These are phyloP conservation scores for Amazonetta brasiliensis DNA, from an alignment of 2,797 vertebrate genomes.

Conservation along the genomic window DNA sequence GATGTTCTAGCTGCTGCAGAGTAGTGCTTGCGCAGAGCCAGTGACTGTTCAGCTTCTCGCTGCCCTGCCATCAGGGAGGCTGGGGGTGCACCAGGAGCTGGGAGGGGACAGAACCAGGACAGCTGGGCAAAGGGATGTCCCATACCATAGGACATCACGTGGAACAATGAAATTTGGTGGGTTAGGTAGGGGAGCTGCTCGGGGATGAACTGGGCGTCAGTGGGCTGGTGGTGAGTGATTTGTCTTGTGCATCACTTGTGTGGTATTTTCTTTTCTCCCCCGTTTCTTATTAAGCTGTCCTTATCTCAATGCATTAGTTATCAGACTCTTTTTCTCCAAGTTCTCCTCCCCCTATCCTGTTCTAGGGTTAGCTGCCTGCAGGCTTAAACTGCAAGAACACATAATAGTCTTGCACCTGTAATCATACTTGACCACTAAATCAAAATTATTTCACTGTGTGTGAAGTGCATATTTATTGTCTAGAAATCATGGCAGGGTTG, in stretches of 20 bases:
- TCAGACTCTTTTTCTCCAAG: too few species aligned
- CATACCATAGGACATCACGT: too few species aligned
- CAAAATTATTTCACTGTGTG: not conserved
- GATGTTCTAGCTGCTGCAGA: too few species aligned
- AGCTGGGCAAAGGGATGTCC: not conserved
- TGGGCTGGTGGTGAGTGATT: not conserved
- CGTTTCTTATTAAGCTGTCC: not conserved
- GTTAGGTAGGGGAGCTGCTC: not conserved
- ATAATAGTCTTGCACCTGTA: accelerated
- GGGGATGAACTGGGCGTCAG: not conserved
- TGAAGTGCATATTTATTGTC: not conserved
- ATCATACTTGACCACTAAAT: not conserved
- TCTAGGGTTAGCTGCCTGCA: too few species aligned
- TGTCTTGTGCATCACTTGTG: not conserved
- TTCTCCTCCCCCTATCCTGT: not conserved
- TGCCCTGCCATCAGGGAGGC: too few species aligned
- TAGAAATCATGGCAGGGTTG: not conserved
- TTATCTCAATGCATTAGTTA: not conserved
- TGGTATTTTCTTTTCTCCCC: not conserved
- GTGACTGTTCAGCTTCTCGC: too few species aligned
- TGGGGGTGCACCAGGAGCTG: too few species aligned
- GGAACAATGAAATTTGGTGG: not conserved
- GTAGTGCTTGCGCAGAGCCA: too few species aligned
- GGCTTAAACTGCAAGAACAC: too few species aligned
- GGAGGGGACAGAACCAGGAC: too few species aligned